A percentile compares a stretch with the other conserved stretches of the same genome.
These are phyloP conservation scores for Karalla daura DNA, from an alignment of 2,797 vertebrate genomes.

Conservation along the genomic window DNA sequence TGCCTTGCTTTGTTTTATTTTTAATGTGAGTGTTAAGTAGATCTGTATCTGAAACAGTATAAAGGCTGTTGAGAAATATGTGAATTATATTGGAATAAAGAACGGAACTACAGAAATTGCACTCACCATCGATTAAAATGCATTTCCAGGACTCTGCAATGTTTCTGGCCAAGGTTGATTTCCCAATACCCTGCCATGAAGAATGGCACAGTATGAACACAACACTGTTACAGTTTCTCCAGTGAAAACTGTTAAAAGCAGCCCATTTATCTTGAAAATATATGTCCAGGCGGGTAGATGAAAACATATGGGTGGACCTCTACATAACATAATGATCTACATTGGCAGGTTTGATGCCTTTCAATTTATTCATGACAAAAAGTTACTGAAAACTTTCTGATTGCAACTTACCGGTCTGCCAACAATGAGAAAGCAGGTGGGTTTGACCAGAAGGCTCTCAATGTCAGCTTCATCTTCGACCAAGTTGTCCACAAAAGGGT, in stretches of 20 bases:
- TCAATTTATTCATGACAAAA: too few relatives aligned
- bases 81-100: neutral
- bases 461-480: conserved; percentile 90
- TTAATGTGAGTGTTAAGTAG: conserved; percentile 85
- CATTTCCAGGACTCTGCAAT: conserved; percentile 89
- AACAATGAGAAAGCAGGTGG: conserved; percentile 89
- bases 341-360: too few relatives aligned
- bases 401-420: conserved; percentile 96
- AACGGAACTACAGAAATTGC: neutral
- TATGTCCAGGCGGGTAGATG: too few relatives aligned
- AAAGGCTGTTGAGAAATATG: conserved; percentile 8
- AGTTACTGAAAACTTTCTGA: too few relatives aligned
- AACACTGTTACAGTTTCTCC: too few relatives aligned
- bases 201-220: neutral
- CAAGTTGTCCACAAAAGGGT: conserved; percentile 83
- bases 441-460: conserved; percentile 86
- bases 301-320: too few relatives aligned
- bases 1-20: conserved; percentile 82
- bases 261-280: too few relatives aligned
- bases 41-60: conserved; percentile 85
- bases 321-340: too few relatives aligned
- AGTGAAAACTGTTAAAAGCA: too few relatives aligned
- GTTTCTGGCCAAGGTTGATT: conserved; percentile 89
- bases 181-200: conserved; percentile 88
- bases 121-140: conserved; percentile 91